Evolutionary conservation across 2,113 vertebrate species (phyloP).

Genomic region (Ailuropoda melanoleuca): DNA sequence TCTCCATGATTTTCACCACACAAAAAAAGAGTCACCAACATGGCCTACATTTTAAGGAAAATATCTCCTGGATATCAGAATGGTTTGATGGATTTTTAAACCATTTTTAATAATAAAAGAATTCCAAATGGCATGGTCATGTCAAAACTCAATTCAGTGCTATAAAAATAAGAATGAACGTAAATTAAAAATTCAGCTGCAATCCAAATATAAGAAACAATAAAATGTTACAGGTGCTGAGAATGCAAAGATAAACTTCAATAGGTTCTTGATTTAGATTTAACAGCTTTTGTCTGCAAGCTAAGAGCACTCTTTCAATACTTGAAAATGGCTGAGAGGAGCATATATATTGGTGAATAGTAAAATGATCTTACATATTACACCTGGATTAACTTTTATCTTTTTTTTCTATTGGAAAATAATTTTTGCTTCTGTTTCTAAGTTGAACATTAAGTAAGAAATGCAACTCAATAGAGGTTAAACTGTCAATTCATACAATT

Average conservation of each 20-base stretch:
- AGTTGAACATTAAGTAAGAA: constrained; percentile 62
- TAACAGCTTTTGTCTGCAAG: constrained; percentile 25
- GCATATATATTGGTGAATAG: not conserved
- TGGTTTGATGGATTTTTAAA: not conserved
- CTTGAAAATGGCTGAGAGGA: not conserved
- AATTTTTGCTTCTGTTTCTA: constrained; percentile 46
- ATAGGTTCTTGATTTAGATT: not conserved
- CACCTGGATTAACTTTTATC: not conserved
- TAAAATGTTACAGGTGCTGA: not conserved
- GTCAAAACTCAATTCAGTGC: constrained; percentile 15
- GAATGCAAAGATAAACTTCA: not conserved
- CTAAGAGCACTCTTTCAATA: not conserved
- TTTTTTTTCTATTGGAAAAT: constrained; percentile 19
- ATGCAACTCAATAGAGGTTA: constrained; percentile 54
- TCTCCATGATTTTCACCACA: not conserved
- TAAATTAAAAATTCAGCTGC: not conserved
- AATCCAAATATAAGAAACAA: not conserved
- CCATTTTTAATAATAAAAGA: not conserved
- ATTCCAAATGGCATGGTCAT: not conserved
- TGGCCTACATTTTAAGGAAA: not conserved
- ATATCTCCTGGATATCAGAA: not conserved
- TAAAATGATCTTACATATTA: not conserved
- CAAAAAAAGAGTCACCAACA: not conserved
- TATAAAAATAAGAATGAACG: constrained; percentile 24
- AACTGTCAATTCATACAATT: constrained; percentile 67